Evolutionary conservation across 2,797 vertebrate species (phyloP), one percentile per base, ranked within the genome.

Genomic region (Argentina silus): DNA sequence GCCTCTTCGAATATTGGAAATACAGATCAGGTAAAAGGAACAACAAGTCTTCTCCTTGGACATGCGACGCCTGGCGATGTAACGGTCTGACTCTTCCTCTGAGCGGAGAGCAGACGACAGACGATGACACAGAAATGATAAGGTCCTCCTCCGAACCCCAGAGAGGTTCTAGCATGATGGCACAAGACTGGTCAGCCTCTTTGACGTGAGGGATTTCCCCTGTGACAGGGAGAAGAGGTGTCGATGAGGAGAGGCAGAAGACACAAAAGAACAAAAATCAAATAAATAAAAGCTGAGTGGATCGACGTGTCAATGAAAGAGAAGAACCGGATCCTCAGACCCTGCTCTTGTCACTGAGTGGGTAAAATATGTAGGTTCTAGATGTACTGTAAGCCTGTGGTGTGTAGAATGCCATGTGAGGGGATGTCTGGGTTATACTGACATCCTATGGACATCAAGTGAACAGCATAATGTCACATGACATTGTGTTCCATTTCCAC

Each of bases 171-270:
- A 98, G 93, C 95, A 56, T 93, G 96, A 96, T 94, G 96, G 95
- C 93, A 96, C 95, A 91, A 94, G 91, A 94, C 92, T 95, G 89
- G 95, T 95, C 94, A 95, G 93, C 93, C 94, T 95, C 92, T 96
- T 95, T 86, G 93, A 95, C 85, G 94, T 95, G 90, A 94, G 91
- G 90, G 93, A 93, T 93, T 95, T 95, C 90, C 93, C 95, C 95
- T 96, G 92, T 62, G 78, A 87, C 86, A 74, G 78, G 76, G 88
- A 89, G 91, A 83, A 83, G 83, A 87, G 83, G 84, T 73, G 8
- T 66, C 12, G 6, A 57, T 2, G 47, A 63, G 70, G 53, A 73
- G 14, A 23, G n/a, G 17, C 23, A 71, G 23, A 71, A 14, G 27
- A 36, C 27, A 67, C 14, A 55, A 48, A 65, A 55, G 63, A 73